Evolutionary conservation across 92 coral and sea anemone genomes (phyloP).

Genomic region (Palythoa grandiflora): DNA sequence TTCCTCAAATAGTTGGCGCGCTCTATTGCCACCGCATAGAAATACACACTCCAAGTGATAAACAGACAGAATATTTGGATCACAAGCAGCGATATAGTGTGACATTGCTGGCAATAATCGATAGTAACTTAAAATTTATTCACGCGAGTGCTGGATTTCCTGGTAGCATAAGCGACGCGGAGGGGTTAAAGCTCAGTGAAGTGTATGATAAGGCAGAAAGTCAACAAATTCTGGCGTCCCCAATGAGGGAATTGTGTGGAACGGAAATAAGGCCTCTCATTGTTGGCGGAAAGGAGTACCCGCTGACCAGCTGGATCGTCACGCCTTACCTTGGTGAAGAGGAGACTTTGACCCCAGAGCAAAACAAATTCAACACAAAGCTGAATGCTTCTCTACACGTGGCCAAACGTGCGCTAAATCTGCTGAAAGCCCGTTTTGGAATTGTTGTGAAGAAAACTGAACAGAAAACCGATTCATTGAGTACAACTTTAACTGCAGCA

Average conservation of each 20-base stretch:
- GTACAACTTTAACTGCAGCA: constrained; percentile 10
- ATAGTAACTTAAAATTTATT: constrained; percentile 55
- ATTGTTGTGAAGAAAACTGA: constrained; percentile 11
- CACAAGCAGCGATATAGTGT: constrained; percentile 56
- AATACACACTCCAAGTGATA: constrained; percentile 52
- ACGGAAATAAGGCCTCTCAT: constrained; percentile 4
- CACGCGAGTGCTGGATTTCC: constrained; percentile 58
- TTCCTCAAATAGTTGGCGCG: constrained; percentile 64
- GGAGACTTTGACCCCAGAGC: neutral
- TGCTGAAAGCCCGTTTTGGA: constrained; percentile 25
- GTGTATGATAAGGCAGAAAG: constrained; percentile 3
- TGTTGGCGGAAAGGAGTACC: constrained; percentile 3
- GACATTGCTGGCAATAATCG: constrained; percentile 52
- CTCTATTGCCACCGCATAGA: constrained; percentile 54
- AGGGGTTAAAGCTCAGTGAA: constrained; percentile 51
- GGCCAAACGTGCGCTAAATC: constrained; percentile 8
- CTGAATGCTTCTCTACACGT: neutral
- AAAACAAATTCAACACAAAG: constrained; percentile 28
- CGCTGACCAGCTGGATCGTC: constrained; percentile 16
- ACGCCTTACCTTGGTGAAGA: neutral
- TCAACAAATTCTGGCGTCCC: neutral
- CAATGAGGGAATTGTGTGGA: neutral
- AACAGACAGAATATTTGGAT: constrained; percentile 59
- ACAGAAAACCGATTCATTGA: neutral
- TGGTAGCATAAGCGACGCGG: constrained; percentile 60